Conservation (phyloP, 2,888 invertebrate species). For the Emmelina monodactyla region DNA sequence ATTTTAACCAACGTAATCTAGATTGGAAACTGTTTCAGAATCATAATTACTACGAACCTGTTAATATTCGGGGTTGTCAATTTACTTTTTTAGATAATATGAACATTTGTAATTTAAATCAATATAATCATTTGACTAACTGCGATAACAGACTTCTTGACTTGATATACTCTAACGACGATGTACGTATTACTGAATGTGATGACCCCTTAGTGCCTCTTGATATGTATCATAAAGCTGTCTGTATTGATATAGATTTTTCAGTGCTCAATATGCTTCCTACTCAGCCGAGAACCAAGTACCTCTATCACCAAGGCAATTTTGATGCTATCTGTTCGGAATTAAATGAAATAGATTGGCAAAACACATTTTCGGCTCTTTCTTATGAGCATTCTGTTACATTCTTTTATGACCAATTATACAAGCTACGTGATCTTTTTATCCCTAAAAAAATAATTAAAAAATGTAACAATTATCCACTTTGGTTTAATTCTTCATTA, state of each 20-base stretch:
- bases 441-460: neutral
- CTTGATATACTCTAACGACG: neutral
- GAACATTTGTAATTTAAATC: neutral
- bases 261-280: neutral
- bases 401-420: conserved; percentile 3
- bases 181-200: neutral
- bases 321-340: neutral
- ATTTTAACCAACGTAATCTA: conserved; percentile 2
- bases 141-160: conserved; percentile 1
- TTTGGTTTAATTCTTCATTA: conserved; percentile 1
- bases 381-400: neutral
- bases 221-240: conserved; percentile 3
- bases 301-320: conserved; percentile 2
- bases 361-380: neutral
- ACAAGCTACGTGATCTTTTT: neutral
- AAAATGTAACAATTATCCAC: conserved; percentile 1
- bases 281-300: neutral
- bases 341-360: conserved; percentile 3
- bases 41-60: neutral
- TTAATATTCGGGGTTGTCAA: neutral
- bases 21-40: too few species aligned
- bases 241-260: neutral
- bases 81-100: neutral
- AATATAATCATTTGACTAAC: conserved; percentile 1
- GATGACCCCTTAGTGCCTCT: neutral